Percentiles rank a stretch among this genome's conserved stretches.
These are phyloP conservation scores for Drosophila flavopinicola DNA, from an alignment of 2,888 invertebrate species.

Conservation along the genomic window DNA sequence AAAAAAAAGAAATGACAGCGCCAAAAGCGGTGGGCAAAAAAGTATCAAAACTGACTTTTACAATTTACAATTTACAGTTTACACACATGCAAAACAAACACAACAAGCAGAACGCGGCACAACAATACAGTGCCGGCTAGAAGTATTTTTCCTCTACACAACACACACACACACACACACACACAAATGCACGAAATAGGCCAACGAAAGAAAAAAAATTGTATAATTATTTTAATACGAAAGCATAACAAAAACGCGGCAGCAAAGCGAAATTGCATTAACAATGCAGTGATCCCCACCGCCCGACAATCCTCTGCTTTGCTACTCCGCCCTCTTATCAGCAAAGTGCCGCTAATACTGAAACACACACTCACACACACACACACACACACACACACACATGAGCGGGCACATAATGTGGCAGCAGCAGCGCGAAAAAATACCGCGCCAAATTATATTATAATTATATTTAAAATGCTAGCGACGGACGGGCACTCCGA, in stretches of 20 bases:
- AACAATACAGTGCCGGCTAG: conserved; percentile 26
- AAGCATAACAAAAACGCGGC: conserved; percentile 64
- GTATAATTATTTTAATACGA: conserved; percentile 79
- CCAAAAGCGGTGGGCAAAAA: conserved; percentile 52
- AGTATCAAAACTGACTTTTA: conserved; percentile 78
- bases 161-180: too few relatives aligned
- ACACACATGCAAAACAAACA: conserved; percentile 41
- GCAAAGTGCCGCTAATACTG: conserved; percentile 56
- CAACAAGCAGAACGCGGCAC: conserved; percentile 12
- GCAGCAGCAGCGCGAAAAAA: conserved; percentile 60
- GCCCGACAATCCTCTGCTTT: background rate
- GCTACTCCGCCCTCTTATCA: conserved; percentile 29
- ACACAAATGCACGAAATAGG: conserved; percentile 43
- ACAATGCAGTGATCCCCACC: conserved; percentile 63
- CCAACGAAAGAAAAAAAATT: conserved; percentile 50
- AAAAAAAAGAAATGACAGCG: conserved; percentile 23
- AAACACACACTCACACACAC: conserved; percentile 33
- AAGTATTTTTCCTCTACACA: conserved; percentile 55
- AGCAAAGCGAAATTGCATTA: conserved; percentile 76
- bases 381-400: conserved; percentile 30
- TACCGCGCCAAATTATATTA: conserved; percentile 78
- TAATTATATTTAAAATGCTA: conserved; percentile 79
- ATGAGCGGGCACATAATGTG: conserved; percentile 27
- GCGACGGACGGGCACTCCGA: conserved; percentile 34
- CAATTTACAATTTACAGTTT: conserved; percentile 67